Evolutionary conservation across 2,888 invertebrate species (phyloP).

Genomic region (Hemithea aestivaria): DNA sequence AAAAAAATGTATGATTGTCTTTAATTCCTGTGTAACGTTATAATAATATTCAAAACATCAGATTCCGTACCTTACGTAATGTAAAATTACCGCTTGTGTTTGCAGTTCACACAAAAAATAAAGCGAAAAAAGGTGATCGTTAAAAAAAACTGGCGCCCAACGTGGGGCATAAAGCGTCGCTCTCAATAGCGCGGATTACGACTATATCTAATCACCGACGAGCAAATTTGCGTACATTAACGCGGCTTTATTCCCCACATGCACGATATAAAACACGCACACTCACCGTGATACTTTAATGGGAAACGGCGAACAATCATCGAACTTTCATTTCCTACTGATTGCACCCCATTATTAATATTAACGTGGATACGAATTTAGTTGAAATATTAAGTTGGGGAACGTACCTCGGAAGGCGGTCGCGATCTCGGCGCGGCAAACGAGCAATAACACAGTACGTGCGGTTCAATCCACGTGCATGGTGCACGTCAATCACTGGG

Average conservation of each 20-base stretch:
- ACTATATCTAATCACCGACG: slow-evolving; percentile 29
- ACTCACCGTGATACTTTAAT: slow-evolving; percentile 35
- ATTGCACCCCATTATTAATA: slow-evolving; percentile 21
- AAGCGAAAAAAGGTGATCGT: too few species aligned
- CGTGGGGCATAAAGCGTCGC: slow-evolving; percentile 17
- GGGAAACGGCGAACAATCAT: slow-evolving; percentile 28
- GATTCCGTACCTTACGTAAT: slow-evolving; percentile 6
- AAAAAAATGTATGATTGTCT: too few species aligned
- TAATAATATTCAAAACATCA: too few species aligned
- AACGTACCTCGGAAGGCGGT: slow-evolving; percentile 38
- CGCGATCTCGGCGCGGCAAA: slow-evolving; percentile 30
- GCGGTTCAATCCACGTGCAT: slow-evolving; percentile 38
- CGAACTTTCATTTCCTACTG: slow-evolving; percentile 28
- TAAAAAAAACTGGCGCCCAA: slow-evolving; percentile 28
- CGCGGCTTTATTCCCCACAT: slow-evolving; percentile 36
- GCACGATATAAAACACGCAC: slow-evolving; percentile 33
- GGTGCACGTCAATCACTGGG: slow-evolving; percentile 51
- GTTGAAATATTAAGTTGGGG: slow-evolving; percentile 19
- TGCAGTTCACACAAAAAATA: too few species aligned
- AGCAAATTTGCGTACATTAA: slow-evolving; percentile 35
- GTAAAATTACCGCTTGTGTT: neutral
- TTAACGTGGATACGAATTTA: slow-evolving; percentile 12
- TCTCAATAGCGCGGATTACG: slow-evolving; percentile 11
- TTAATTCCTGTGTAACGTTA: too few species aligned
- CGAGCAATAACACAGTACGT: slow-evolving; percentile 29